Evolutionary conservation across 2,888 invertebrate genomes (phyloP).

Genomic region (Cosmopolites sordidus): DNA sequence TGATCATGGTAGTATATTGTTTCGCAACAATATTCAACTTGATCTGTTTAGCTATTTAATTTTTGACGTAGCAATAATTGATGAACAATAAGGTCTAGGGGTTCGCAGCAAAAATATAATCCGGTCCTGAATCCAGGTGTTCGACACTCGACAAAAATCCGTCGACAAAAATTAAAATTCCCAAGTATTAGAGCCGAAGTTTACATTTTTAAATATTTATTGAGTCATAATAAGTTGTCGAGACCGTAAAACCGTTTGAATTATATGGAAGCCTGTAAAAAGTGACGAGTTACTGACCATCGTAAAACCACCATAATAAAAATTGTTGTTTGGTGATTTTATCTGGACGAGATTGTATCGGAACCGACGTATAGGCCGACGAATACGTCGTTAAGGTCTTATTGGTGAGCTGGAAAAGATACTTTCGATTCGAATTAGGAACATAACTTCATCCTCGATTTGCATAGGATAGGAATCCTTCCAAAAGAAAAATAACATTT

Average conservation of each 20-base stretch:
- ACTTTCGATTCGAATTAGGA: background rate
- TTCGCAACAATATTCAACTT: no score
- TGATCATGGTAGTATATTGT: no score
- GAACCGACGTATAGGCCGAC: conserved; percentile 20
- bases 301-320: conserved; percentile 22
- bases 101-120: no score
- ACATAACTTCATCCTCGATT: background rate
- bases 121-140: background rate
- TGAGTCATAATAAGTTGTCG: conserved; percentile 49
- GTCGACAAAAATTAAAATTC: conserved; percentile 21
- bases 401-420: background rate
- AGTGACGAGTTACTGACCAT: conserved; percentile 22
- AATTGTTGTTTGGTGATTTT: conserved; percentile 21
- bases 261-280: conserved; percentile 43
- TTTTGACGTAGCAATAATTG: no score
- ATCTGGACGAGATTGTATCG: conserved; percentile 16
- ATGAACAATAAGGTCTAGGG: no score
- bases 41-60: no score
- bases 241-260: conserved; percentile 46
- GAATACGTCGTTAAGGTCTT: conserved; percentile 22
- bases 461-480: background rate
- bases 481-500: no score
- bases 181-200: conserved; percentile 14
- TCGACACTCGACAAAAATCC: conserved; percentile 3
- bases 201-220: conserved; percentile 44